Conservation (phyloP, 1,140 invertebrate genomes). For the Drosophila lacertosa region DNA sequence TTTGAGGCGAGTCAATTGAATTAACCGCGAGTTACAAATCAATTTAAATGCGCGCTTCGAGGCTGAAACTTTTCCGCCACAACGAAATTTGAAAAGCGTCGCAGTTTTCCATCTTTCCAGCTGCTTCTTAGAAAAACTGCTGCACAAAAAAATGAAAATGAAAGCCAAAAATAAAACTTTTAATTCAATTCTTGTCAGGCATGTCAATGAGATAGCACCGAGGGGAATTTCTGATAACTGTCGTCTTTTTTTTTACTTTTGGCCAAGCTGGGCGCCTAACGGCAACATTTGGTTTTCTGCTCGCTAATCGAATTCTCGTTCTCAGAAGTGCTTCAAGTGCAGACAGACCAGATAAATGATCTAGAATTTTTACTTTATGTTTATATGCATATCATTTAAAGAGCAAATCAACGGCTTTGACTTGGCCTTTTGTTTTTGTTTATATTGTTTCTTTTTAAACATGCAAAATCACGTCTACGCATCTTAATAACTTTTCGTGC, state of each 20-base stretch:
- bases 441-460: conserved; percentile 50
- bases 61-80: conserved; percentile 40
- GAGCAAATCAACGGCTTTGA: conserved; percentile 7
- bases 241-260: too few species aligned
- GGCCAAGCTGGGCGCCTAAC: too few species aligned
- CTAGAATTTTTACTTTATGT: neutral
- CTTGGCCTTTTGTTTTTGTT: neutral
- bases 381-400: neutral
- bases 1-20: conserved; percentile 32
- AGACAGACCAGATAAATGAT: conserved; percentile 19
- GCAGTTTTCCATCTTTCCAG: conserved; percentile 22
- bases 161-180: conserved; percentile 47
- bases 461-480: conserved; percentile 78
- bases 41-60: conserved; percentile 65
- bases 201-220: conserved; percentile 61
- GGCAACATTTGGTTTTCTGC: conserved; percentile 35
- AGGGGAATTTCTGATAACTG: neutral
- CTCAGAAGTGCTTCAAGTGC: conserved; percentile 63
- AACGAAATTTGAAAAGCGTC: conserved; percentile 47
- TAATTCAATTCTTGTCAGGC: conserved; percentile 78
- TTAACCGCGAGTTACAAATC: conserved; percentile 78
- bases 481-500: conserved; percentile 80
- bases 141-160: conserved; percentile 1
- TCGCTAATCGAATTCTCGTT: conserved; percentile 46
- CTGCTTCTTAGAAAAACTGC: conserved; percentile 39